A percentile compares a stretch with the other conserved stretches of the same genome.
Evolutionary conservation across 2,113 vertebrate genomes (phyloP).

Genomic region (Lampris megalopsis): DNA sequence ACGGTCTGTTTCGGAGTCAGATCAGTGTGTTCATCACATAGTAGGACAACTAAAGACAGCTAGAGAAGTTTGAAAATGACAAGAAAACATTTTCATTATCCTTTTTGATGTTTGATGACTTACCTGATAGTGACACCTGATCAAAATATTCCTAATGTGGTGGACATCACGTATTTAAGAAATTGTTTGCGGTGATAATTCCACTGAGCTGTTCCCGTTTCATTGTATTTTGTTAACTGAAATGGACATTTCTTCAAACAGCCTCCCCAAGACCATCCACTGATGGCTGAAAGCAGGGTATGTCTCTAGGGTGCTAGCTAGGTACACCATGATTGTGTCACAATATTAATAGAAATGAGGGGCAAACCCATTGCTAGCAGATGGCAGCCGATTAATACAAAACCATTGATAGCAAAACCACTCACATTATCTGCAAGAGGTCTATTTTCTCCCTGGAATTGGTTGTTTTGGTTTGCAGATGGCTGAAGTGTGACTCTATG

Average conservation of each 20-base stretch:
- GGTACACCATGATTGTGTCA: constrained; percentile 26
- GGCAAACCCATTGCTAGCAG: constrained; percentile 22
- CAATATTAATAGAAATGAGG: constrained; percentile 53
- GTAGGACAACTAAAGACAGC: neutral
- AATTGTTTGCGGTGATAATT: too few species aligned
- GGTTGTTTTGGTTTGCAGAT: constrained; percentile 28
- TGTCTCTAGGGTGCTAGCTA: constrained; percentile 45
- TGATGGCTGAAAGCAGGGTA: constrained; percentile 35
- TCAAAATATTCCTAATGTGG: neutral
- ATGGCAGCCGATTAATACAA: constrained; percentile 50
- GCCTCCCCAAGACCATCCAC: constrained; percentile 31
- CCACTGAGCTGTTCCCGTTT: neutral
- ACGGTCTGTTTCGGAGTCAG: neutral
- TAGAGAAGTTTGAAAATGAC: neutral
- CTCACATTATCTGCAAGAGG: constrained; percentile 28
- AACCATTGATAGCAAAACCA: constrained; percentile 32
- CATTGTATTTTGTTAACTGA: constrained; percentile 9
- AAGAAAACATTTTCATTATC: constrained; percentile 8
- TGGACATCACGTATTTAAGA: neutral
- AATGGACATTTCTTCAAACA: constrained; percentile 1
- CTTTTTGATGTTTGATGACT: constrained; percentile 7
- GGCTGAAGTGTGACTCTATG: neutral
- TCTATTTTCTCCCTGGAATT: constrained; percentile 25
- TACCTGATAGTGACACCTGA: neutral
- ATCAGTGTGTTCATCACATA: neutral